Conservation (phyloP, 2,113 vertebrate species). For the Halcyon malimbica region DNA sequence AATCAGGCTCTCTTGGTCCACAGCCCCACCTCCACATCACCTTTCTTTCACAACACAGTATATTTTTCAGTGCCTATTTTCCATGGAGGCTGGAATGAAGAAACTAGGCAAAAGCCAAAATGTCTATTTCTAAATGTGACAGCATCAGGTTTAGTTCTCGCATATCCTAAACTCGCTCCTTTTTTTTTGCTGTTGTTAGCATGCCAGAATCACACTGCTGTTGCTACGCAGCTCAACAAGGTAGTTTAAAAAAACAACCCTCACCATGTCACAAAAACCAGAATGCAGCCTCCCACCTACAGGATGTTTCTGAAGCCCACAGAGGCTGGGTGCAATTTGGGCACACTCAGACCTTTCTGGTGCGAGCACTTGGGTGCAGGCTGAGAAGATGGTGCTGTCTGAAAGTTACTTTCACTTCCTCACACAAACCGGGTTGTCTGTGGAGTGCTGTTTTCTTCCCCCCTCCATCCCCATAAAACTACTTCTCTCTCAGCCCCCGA, state of each 20-base stretch:
- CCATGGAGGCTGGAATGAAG: not conserved
- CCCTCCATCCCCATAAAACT: not conserved
- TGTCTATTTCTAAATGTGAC: not conserved
- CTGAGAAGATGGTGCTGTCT: not conserved
- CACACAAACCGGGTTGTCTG: not conserved
- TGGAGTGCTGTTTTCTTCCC: not conserved
- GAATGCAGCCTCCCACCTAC: not conserved
- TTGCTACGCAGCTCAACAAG: slow-evolving; percentile 51
- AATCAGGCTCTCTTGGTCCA: not conserved
- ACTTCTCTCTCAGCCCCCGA: not conserved
- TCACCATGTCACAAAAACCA: not conserved
- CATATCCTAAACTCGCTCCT: not conserved
- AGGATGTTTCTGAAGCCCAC: not conserved
- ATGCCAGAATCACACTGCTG: not conserved
- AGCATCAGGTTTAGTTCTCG: not conserved
- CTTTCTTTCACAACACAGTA: not conserved
- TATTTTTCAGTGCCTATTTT: not conserved
- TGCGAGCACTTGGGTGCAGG: not conserved
- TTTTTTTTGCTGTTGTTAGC: not conserved
- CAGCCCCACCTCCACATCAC: not conserved
- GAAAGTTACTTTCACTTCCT: not conserved
- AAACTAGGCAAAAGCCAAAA: not conserved
- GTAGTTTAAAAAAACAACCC: not conserved
- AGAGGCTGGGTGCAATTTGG: not conserved
- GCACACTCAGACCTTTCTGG: not conserved